phyloP scores from a whole-genome alignment of 1,140 invertebrate species.

The Aphaenogaster ashmeadi region DNA sequence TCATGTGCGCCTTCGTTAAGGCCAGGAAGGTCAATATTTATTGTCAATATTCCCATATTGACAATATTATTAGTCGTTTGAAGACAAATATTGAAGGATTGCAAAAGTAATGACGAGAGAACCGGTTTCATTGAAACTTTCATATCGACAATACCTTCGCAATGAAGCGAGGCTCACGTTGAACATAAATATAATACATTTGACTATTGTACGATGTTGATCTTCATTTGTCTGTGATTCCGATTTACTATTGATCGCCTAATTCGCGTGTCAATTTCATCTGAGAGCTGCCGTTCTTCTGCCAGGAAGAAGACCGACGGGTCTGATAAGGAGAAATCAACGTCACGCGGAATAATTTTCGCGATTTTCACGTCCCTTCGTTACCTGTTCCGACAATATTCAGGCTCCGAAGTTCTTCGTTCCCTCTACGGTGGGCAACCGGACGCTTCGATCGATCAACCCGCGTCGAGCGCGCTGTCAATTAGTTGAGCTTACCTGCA shows the following conservation, averaged over 20 bases:
- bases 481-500: slow-evolving; percentile 60
- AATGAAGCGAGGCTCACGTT: not conserved
- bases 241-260: not conserved
- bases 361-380: slow-evolving; percentile 41
- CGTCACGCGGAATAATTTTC: slow-evolving; percentile 32
- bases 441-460: slow-evolving; percentile 42
- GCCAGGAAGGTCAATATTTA: slow-evolving; percentile 49
- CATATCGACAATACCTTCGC: slow-evolving; percentile 4
- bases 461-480: slow-evolving; percentile 17
- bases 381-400: slow-evolving; percentile 52
- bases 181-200: not conserved
- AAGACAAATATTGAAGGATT: slow-evolving; percentile 32
- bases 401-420: slow-evolving; percentile 12
- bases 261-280: slow-evolving; percentile 34
- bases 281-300: not conserved
- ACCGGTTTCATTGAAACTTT: not conserved
- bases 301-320: not conserved
- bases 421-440: not conserved
- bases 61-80: slow-evolving; percentile 47
- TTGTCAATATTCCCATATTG: slow-evolving; percentile 58
- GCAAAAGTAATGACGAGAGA: slow-evolving; percentile 29
- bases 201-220: not conserved
- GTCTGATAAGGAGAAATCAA: slow-evolving; percentile 4
- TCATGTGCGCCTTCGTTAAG: slow-evolving; percentile 57
- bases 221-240: not conserved